Evolutionary conservation across 2,888 invertebrate species (phyloP).

Genomic region (Epinotia bilunana): DNA sequence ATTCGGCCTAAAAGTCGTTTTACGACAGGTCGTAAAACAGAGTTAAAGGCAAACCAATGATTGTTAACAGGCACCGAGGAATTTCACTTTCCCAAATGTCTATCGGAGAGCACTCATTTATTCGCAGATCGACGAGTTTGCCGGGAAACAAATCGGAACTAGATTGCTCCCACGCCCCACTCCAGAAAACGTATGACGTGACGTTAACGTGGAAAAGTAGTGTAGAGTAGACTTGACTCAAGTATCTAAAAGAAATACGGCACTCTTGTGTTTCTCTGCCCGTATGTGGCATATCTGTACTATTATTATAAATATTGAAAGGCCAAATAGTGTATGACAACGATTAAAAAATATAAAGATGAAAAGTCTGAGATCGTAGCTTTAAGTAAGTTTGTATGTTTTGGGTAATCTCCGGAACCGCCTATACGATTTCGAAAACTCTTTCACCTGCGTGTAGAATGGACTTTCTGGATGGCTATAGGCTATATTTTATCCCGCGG

Average conservation of each 20-base stretch:
- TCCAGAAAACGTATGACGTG: background rate
- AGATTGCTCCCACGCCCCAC: background rate
- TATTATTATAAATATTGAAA: no score
- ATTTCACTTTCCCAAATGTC: conserved; percentile 39
- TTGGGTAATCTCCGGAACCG: no score
- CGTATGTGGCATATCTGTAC: no score
- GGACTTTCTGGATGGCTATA: no score
- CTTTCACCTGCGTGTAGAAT: no score
- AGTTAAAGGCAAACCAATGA: conserved; percentile 44
- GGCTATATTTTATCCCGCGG: no score
- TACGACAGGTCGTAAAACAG: conserved; percentile 56
- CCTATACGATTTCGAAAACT: no score
- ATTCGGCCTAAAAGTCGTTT: conserved; percentile 57
- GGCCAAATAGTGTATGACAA: no score
- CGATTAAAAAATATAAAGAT: no score
- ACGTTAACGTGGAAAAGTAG: background rate
- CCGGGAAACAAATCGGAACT: conserved; percentile 28
- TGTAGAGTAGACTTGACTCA: background rate
- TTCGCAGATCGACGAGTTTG: conserved; percentile 15
- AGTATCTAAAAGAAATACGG: background rate
- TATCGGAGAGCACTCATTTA: conserved; percentile 35
- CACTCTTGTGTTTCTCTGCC: background rate
- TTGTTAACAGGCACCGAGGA: conserved; percentile 35
- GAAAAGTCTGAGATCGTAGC: no score
- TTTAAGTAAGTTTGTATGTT: no score